Percentiles rank a stretch among this genome's conserved stretches.
Conservation (phyloP, 2,113 vertebrate species). For the Stictonetta naevosa region DNA sequence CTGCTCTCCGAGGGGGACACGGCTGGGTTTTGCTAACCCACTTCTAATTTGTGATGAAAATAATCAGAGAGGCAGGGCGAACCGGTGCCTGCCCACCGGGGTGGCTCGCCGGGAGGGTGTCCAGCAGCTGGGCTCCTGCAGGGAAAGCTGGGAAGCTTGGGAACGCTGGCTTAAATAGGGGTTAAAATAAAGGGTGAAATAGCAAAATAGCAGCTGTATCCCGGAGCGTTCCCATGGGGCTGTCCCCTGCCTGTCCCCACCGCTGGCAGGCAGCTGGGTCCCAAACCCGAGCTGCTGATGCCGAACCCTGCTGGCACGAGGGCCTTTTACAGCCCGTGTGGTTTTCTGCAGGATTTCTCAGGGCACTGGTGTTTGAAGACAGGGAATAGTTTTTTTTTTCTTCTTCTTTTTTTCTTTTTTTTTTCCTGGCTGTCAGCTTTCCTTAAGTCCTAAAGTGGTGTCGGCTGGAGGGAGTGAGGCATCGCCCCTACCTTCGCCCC, state of each 20-base stretch:
- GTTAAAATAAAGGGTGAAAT: not conserved
- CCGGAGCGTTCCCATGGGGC: not conserved
- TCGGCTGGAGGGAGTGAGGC: not conserved
- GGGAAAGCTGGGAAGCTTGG: fast-evolving
- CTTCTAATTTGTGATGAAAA: not conserved
- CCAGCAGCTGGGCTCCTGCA: not conserved
- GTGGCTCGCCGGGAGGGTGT: not conserved
- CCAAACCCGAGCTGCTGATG: not conserved
- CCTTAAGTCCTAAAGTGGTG: not conserved
- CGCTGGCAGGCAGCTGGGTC: not conserved
- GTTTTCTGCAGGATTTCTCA: not conserved
- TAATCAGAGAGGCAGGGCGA: not conserved
- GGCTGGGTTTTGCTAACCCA: not conserved
- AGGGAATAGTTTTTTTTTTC: not conserved
- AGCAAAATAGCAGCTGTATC: too few relatives aligned
- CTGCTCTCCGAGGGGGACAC: not conserved
- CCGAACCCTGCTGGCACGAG: not conserved
- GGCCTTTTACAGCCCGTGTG: not conserved
- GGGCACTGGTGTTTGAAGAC: not conserved
- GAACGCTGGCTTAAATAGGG: too few relatives aligned
- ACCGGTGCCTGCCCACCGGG: not conserved
- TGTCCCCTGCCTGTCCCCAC: not conserved
- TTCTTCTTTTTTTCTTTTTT: too few relatives aligned
- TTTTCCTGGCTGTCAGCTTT: not conserved
- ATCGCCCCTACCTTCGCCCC: not conserved